phyloP scores from a whole-genome alignment of 2,113 vertebrate genomes.

The Pandion haliaetus region DNA sequence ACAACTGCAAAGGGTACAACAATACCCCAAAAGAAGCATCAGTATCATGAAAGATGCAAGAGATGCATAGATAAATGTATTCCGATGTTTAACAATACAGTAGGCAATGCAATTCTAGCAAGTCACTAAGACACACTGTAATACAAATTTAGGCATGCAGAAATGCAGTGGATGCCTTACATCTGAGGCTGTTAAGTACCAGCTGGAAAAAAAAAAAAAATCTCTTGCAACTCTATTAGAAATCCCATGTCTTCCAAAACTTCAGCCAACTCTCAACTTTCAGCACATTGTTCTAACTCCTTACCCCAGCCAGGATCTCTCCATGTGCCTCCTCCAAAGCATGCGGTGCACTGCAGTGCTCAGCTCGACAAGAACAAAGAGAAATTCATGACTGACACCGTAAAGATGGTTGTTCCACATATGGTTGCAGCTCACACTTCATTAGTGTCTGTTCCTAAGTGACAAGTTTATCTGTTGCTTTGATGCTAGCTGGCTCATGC shows the following conservation, averaged over 20 bases:
- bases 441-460: not conserved
- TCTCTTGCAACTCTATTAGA: not conserved
- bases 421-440: not conserved
- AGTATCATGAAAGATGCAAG: not conserved
- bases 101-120: not conserved
- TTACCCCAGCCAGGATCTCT: not conserved
- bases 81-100: rapidly evolving
- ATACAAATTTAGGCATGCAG: not conserved
- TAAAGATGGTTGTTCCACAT: not conserved
- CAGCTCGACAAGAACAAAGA: not conserved
- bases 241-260: not conserved
- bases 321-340: not conserved
- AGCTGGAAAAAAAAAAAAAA: not conserved
- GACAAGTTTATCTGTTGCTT: not conserved
- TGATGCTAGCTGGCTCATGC: not conserved
- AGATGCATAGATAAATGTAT: not conserved
- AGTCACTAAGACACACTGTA: not conserved
- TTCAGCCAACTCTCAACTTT: not conserved
- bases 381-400: not conserved
- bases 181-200: not conserved
- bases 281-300: not conserved
- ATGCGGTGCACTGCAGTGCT: not conserved
- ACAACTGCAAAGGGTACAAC: not conserved
- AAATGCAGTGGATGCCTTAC: not conserved
- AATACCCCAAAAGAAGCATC: not conserved